Evolutionary conservation across 2,888 invertebrate genomes (phyloP), one percentile per base, ranked within the genome.

Genomic region (Camponotus fellah): DNA sequence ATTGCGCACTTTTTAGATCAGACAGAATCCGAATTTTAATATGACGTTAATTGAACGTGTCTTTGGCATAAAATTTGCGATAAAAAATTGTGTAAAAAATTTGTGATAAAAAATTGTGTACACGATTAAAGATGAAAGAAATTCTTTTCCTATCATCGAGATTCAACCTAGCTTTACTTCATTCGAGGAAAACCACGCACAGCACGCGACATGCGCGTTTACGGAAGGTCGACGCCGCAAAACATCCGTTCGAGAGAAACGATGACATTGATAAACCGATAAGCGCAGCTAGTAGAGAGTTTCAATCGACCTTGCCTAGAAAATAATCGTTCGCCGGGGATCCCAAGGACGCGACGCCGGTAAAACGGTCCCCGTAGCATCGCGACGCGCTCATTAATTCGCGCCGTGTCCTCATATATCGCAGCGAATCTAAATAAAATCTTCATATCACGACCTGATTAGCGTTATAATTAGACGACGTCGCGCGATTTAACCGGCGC

Each of bases 191-290:
- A 62, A 62, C 60, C 34, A n/a, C 10, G 14, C 32, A 40, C 14
- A 17, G 0, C 3, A 12, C n/a, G 40, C 43, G 32, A 43, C 26
- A 12, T 14, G 37, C 46, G 71, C 56, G 21, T n/a, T 72, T 62
- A 12, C n/a, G 40, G 53, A 81, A 79, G 65, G 64, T 60, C 65
- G n/a, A 80, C 53, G 56, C 26, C 68, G 64, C 34, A 40, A 80
- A 84, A 74, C 62, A 77, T 72, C 43, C 58, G 64, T 14, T 56
- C 62, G 49, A 4, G 40, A 60, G n/a, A 34, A 75, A 75, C 53
- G 62, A 71, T 82, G 85, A 53, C 87, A 85, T 77, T 86, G 88
- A 84, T 86, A 85, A 85, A 79, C 32, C 83, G 85, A 82, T 83
- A 88, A 85, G 43, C n/a, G 46, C 40, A 21, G 64, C 37, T 75